A percentile compares a stretch with the other conserved stretches of the same genome.
Conservation (phyloP, 1,140 invertebrate species). For the Magallana gigas region DNA sequence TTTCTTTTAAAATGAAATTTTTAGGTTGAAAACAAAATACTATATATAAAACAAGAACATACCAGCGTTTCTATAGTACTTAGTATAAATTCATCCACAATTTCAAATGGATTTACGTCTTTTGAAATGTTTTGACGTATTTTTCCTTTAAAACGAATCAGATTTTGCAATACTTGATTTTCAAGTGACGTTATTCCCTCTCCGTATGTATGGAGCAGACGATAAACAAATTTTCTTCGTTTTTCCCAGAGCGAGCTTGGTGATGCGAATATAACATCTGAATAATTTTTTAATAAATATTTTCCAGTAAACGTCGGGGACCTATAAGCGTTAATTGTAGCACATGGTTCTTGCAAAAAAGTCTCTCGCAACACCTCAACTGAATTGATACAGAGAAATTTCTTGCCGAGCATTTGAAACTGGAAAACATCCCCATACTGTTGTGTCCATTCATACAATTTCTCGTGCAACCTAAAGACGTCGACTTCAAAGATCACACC, state of each 20-base stretch:
- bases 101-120: neutral
- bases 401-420: neutral
- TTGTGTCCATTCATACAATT: slow-evolving; percentile 1
- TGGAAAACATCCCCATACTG: neutral
- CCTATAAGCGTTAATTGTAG: neutral
- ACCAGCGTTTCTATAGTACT: neutral
- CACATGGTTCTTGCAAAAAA: neutral
- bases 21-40: too few relatives aligned
- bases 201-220: neutral
- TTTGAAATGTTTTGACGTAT: neutral
- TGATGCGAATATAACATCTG: neutral
- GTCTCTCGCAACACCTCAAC: neutral
- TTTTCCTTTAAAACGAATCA: neutral
- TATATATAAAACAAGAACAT: too few relatives aligned
- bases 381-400: neutral
- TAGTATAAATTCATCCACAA: neutral
- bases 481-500: neutral
- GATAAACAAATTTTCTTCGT: neutral
- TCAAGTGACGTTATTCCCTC: neutral
- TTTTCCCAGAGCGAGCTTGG: neutral
- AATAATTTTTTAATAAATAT: neutral
- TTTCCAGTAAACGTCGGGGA: neutral
- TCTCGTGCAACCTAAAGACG: neutral
- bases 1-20: too few relatives aligned
- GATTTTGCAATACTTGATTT: neutral